Percentiles rank a stretch among this genome's conserved stretches.
Evolutionary conservation across 1,140 invertebrate species (phyloP).

Genomic region (Drosophila littoralis): DNA sequence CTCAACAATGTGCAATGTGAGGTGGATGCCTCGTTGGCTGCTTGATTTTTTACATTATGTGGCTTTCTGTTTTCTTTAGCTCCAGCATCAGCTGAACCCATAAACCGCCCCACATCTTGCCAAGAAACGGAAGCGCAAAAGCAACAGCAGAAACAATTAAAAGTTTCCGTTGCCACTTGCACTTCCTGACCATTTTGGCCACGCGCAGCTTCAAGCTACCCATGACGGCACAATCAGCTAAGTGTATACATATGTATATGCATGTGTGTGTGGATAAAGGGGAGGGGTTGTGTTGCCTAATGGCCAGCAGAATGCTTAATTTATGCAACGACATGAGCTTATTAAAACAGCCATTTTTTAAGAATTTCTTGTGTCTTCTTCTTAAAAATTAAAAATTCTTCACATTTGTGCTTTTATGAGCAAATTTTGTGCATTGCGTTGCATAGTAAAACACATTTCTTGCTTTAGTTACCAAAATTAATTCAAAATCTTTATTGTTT

Average conservation of each 20-base stretch:
- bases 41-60: conserved; percentile 55
- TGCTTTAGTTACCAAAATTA: no score
- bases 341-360: conserved; percentile 9
- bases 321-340: conserved; percentile 22
- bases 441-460: no score
- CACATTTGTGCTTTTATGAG: not conserved
- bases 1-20: conserved; percentile 55
- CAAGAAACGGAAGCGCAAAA: conserved; percentile 70
- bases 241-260: conserved; percentile 19
- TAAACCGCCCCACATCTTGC: conserved; percentile 34
- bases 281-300: not conserved
- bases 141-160: conserved; percentile 81
- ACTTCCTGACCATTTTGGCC: conserved; percentile 74
- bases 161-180: conserved; percentile 80
- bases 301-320: conserved; percentile 25
- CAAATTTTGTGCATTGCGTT: no score
- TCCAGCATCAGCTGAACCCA: conserved; percentile 23
- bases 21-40: conserved; percentile 26
- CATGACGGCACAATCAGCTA: conserved; percentile 50
- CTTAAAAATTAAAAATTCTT: not conserved
- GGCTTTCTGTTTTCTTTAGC: conserved; percentile 63
- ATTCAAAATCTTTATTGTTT: no score
- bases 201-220: conserved; percentile 14
- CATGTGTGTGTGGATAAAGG: not conserved
- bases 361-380: not conserved